Base-by-base conservation (phyloP, 2,113 vertebrate genomes). In the Rallus limicola region DNA sequence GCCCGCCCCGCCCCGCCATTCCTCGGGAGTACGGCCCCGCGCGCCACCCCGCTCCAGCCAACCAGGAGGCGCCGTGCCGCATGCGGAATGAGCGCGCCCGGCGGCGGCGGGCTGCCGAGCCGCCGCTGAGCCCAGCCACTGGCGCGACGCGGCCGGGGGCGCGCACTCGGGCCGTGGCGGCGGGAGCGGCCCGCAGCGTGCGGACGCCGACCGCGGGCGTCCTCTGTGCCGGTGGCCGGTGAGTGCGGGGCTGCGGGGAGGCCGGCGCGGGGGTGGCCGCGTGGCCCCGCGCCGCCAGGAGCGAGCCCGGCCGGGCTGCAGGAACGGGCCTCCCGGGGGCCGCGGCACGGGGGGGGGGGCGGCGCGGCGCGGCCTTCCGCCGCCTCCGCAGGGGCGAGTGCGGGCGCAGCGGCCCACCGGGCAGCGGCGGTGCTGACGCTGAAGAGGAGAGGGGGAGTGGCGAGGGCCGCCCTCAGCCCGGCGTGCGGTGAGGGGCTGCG, bases 41-140 rank as follows among this genome's bases (percentile, higher is more conserved):
- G 98, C 98, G 98, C 98, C 98, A 99, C 98, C 97, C 92, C 17
- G 17, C 40, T 20, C 52, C 28, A 65, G 69, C 98, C 98, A 99
- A 99, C 98, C 96, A 72, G 80, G 58, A 87, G 40, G 53, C 95
- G 18, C 85, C 38, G 62, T 34, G 50, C n/a, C 24, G 74, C 86
- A 77, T 48, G 69, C 24, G 85, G 55, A 42, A 77, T 62, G 76
- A 86, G 85, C n/a, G 65, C 69, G 81, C 60, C 28, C 59, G 48
- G 78, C 44, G 36, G 46, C 34, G 60, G 82, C 78, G 79, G 34
- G 53, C 42, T 40, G 40, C 44, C 48, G 52, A 33, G 82, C 64
- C 40, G 74, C 50, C 36, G 59, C 60, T 56, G 38, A 63, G 77
- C 38, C 13, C n/a, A 24, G 72, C 15, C 31, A 18, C 15, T 42